A percentile compares a stretch with the other conserved stretches of the same genome.
These are phyloP conservation scores for Parapsyche elsis DNA, from an alignment of 1,140 invertebrate species.

Conservation along the genomic window DNA sequence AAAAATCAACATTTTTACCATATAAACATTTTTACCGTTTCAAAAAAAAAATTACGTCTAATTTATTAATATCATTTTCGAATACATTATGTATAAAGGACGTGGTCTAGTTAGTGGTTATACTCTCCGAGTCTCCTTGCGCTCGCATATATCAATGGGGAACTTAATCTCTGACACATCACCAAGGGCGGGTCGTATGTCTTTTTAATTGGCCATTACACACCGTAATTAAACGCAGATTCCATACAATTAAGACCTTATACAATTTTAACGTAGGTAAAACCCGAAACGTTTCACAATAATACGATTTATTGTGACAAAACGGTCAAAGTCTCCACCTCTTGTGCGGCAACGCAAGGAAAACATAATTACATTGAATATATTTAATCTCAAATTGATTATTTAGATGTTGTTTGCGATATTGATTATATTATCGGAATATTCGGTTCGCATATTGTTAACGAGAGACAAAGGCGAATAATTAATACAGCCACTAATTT, in stretches of 20 bases:
- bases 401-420: too few relatives aligned
- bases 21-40: too few relatives aligned
- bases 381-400: too few relatives aligned
- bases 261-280: slow-evolving; percentile 31
- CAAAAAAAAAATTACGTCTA: too few relatives aligned
- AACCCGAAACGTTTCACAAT: slow-evolving; percentile 19
- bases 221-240: slow-evolving; percentile 31
- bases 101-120: background rate
- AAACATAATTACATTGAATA: too few relatives aligned
- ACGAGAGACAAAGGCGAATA: too few relatives aligned
- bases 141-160: slow-evolving; percentile 31
- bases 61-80: too few relatives aligned
- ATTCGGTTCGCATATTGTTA: too few relatives aligned
- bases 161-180: slow-evolving; percentile 38
- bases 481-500: too few relatives aligned
- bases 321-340: background rate
- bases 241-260: slow-evolving; percentile 30
- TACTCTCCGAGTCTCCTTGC: background rate
- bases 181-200: slow-evolving; percentile 27
- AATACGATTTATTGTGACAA: slow-evolving; percentile 18
- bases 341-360: too few relatives aligned
- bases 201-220: slow-evolving; percentile 37
- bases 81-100: background rate
- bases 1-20: too few relatives aligned
- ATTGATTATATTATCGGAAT: too few relatives aligned